These are phyloP conservation scores for Drosophila niveifrons DNA, from an alignment of 2,888 invertebrate species.

Conservation along the genomic window DNA sequence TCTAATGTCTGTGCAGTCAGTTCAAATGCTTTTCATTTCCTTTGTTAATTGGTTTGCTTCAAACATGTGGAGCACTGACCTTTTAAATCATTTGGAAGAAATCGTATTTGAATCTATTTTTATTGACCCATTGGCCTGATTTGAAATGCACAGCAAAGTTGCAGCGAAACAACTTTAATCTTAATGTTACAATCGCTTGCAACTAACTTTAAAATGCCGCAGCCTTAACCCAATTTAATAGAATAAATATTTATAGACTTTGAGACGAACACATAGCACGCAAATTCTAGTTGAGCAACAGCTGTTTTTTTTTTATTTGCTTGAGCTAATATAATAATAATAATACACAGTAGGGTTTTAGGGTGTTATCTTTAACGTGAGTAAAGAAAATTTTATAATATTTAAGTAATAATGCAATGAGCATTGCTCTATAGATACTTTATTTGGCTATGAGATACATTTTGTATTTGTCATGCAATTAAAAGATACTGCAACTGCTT, in stretches of 20 bases:
- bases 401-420: no score
- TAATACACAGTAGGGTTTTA: no score
- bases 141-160: not conserved
- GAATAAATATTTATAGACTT: not conserved
- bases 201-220: not conserved
- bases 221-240: constrained; percentile 3
- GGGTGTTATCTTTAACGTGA: not conserved
- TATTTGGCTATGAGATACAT: not conserved
- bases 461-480: not conserved
- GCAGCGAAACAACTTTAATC: not conserved
- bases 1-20: not conserved
- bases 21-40: constrained; percentile 12
- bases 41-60: constrained; percentile 2
- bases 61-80: constrained; percentile 13
- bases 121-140: constrained; percentile 12
- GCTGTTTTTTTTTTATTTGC: no score
- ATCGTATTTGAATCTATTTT: not conserved
- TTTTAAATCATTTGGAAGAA: not conserved
- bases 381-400: no score
- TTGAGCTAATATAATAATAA: not conserved
- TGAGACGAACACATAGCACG: not conserved
- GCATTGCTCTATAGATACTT: not conserved
- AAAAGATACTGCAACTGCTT: no score
- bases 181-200: not conserved
- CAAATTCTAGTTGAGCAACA: not conserved